Evolutionary conservation across 2,888 invertebrate species (phyloP).

Genomic region (Patella ulyssiponensis): DNA sequence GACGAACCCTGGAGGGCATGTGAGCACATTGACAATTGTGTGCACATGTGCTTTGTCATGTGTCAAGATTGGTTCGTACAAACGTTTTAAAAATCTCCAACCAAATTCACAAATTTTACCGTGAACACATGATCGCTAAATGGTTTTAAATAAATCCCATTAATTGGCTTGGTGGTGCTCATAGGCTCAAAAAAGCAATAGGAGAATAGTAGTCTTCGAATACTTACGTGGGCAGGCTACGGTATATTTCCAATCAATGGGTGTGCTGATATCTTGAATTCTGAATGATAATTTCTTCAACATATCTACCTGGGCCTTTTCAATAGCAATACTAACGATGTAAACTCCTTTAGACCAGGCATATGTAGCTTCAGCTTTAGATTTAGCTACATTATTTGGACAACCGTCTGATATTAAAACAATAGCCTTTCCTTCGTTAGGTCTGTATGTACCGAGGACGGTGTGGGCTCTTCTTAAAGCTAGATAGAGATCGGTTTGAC

Average conservation of each 20-base stretch:
- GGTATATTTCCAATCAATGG: constrained; percentile 23
- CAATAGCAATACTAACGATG: constrained; percentile 15
- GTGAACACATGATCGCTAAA: too few species aligned
- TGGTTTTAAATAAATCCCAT: too few species aligned
- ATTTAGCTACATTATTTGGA: constrained; percentile 14
- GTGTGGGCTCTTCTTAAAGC: constrained; percentile 5
- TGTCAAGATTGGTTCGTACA: too few species aligned
- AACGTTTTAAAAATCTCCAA: too few species aligned
- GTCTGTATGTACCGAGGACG: constrained; percentile 4
- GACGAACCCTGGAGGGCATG: too few species aligned
- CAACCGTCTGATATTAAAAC: constrained; percentile 24
- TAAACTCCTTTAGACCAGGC: constrained; percentile 16
- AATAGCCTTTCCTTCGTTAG: constrained; percentile 20
- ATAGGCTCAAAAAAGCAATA: too few species aligned
- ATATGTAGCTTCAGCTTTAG: constrained; percentile 4
- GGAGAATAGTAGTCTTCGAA: neutral
- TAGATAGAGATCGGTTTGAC: constrained; percentile 17
- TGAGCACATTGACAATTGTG: too few species aligned
- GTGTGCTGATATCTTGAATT: constrained; percentile 10
- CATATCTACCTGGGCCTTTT: constrained; percentile 16
- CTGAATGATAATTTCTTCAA: constrained; percentile 14
- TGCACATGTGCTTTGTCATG: too few species aligned
- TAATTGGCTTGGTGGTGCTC: too few species aligned
- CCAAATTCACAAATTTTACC: too few species aligned
- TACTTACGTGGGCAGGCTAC: constrained; percentile 19